Conservation (phyloP, 1,140 invertebrate genomes). For the Drosophila parvula region DNA sequence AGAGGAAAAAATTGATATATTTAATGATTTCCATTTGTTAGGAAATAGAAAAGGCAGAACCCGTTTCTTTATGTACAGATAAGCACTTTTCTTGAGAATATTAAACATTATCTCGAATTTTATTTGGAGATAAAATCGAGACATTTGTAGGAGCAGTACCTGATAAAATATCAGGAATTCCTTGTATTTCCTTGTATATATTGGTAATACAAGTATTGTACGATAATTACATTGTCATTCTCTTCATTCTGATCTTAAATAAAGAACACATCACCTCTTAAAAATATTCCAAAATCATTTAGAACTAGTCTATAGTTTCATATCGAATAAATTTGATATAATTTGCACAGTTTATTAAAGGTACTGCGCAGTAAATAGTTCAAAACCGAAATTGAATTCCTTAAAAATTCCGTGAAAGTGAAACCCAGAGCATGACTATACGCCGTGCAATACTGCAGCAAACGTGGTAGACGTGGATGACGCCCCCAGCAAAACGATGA, state of each 20-base stretch:
- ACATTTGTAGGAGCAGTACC: background rate
- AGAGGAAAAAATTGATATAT: background rate
- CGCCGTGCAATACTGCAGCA: slow-evolving; percentile 11
- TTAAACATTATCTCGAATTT: background rate
- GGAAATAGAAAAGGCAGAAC: too few relatives aligned
- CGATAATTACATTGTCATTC: too few relatives aligned
- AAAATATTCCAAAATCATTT: background rate
- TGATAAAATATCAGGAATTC: background rate
- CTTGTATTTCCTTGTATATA: too few relatives aligned
- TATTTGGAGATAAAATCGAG: slow-evolving; percentile 5
- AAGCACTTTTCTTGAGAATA: background rate
- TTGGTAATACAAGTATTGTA: too few relatives aligned
- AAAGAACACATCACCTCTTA: background rate
- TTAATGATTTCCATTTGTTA: background rate
- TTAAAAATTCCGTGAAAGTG: slow-evolving; percentile 20
- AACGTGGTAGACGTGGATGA: slow-evolving; percentile 32
- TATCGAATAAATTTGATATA: background rate
- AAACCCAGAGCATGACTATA: slow-evolving; percentile 24
- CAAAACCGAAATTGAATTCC: background rate
- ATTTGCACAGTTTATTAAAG: background rate
- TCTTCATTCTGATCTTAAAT: too few relatives aligned
- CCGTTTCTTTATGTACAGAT: background rate
- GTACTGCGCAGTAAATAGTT: slow-evolving; percentile 5
- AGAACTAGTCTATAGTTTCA: background rate
- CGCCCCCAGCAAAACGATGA: slow-evolving; percentile 21